Evolutionary conservation across 2,797 vertebrate species (phyloP), one percentile per base, ranked within the genome.

Genomic region (Danio albolineatus): DNA sequence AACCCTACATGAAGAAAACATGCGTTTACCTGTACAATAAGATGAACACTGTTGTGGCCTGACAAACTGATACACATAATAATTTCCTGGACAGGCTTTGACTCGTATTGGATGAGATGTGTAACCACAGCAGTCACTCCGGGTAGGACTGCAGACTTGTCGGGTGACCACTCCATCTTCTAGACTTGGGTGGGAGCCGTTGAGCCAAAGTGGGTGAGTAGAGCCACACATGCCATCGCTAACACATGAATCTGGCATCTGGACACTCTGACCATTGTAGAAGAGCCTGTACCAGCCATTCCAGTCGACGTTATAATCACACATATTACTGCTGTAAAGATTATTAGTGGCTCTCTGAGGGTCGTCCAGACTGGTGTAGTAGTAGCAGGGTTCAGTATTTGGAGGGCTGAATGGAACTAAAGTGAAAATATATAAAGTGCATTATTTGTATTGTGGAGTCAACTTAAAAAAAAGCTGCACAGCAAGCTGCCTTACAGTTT

Each of bases 281-380:
- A 57, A 69, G 2, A 81, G 36, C 17, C 79, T 65, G 41, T 80
- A 80, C 79, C 79, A 80, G 53, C 79, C 79, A n/a, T 80, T 21
- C 79, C 79, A 80, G 43, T 17, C 49, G n/a, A 51, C 16, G 41
- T 51, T 39, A 49, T 56, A 57, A 28, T 80, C 79, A 39, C 56
- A 54, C 2, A 6, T 49, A 10, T n/a, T 5, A n/a, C 16, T 19
- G 13, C 2, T 12, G 16, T 12, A 43, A 57, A 5, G 17, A 39
- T 54, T 57, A 28, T 67, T 46, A 10, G 21, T 39, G 16, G 39
- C 54, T 54, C 78, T 39, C 79, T 62, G 70, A 7, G 53, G 6
- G 2, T 74, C 71, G 5, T 80, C 16, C 36, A 74, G 28, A 49
- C 6, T 49, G 12, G 4, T 76, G n/a, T 76, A 76, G 36, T 38